phyloP scores from a whole-genome alignment of 53 echinoderm and acorn worm species.

The Actinopyga echinites region DNA sequence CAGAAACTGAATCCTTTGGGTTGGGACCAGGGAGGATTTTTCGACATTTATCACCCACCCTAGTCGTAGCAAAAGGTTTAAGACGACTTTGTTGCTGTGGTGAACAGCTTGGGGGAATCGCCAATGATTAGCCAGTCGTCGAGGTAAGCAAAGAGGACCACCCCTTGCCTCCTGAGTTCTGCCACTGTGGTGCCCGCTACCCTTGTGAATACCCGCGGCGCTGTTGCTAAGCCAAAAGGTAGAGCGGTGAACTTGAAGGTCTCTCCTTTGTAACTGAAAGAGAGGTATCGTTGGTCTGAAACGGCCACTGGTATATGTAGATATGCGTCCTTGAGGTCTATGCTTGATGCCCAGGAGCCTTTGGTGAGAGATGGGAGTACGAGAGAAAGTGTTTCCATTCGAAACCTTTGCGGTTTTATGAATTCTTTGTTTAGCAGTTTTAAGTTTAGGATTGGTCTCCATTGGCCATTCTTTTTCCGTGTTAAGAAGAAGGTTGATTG shows the following conservation, averaged over 20 bases:
- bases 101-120: neutral
- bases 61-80: too few relatives aligned
- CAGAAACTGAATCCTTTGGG: too few relatives aligned
- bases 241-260: neutral
- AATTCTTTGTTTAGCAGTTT: neutral
- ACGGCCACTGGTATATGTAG: neutral
- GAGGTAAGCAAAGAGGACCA: neutral
- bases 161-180: neutral
- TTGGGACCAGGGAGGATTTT: too few relatives aligned
- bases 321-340: too few relatives aligned
- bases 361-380: neutral
- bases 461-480: neutral
- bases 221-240: neutral
- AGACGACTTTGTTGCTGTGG: too few relatives aligned
- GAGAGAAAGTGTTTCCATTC: neutral
- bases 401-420: neutral
- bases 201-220: neutral
- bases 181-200: too few relatives aligned
- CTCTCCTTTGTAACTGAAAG: neutral
- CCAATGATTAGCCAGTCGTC: conserved; percentile 18
- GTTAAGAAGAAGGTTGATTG: neutral
- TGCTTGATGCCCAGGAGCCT: neutral
- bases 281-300: neutral
- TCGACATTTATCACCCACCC: too few relatives aligned
- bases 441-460: neutral